phyloP scores from a whole-genome alignment of 2,888 invertebrate species.

The Eumacrocentrus americanus region DNA sequence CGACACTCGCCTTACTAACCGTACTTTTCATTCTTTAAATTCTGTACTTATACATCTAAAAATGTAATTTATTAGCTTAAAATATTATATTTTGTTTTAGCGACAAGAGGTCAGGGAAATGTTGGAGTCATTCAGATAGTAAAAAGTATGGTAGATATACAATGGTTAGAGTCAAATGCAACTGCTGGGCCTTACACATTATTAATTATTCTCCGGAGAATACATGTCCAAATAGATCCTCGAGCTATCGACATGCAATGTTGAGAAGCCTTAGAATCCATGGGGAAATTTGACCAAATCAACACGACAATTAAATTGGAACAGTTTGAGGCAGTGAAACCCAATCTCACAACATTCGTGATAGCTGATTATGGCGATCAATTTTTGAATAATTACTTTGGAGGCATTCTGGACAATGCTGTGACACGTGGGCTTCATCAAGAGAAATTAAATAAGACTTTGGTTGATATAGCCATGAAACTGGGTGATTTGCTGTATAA shows the following conservation, averaged over 20 bases:
- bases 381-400: conserved; percentile 75
- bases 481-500: conserved; percentile 72
- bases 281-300: conserved; percentile 69
- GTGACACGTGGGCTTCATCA: conserved; percentile 66
- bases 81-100: conserved; percentile 62
- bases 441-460: conserved; percentile 63
- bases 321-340: conserved; percentile 66
- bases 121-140: conserved; percentile 85
- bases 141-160: conserved; percentile 69
- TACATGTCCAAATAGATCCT: conserved; percentile 82
- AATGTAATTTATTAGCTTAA: conserved; percentile 1
- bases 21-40: not conserved
- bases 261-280: conserved; percentile 76
- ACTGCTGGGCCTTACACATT: conserved; percentile 83
- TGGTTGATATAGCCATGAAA: conserved; percentile 65
- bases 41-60: conserved; percentile 6
- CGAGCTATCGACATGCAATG: conserved; percentile 64
- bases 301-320: conserved; percentile 72
- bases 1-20: conserved; percentile 3
- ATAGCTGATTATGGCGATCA: conserved; percentile 70
- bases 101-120: conserved; percentile 76
- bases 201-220: conserved; percentile 70
- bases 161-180: conserved; percentile 75
- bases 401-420: conserved; percentile 76
- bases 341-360: conserved; percentile 62